Evolutionary conservation across 2,113 vertebrate species (phyloP).

Genomic region (Regulus satrapa): DNA sequence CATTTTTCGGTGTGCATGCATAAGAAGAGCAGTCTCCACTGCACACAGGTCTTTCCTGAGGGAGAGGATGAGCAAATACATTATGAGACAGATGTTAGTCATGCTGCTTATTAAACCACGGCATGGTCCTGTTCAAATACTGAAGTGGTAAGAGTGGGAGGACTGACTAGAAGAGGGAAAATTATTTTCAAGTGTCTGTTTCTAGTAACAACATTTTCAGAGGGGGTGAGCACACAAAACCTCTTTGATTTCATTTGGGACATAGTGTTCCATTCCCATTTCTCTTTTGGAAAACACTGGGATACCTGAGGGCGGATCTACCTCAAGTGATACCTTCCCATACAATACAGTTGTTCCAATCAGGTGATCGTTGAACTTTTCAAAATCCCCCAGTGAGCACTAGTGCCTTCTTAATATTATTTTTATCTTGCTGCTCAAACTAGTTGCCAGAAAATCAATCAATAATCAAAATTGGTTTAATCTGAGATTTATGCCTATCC

Average conservation of each 20-base stretch:
- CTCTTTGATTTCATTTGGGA: neutral
- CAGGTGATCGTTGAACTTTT: neutral
- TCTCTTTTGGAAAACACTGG: neutral
- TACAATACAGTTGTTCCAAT: neutral
- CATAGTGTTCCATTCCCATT: neutral
- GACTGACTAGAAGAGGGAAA: neutral
- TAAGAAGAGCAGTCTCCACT: neutral
- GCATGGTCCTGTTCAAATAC: neutral
- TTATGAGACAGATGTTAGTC: neutral
- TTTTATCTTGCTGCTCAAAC: neutral
- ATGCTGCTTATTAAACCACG: neutral
- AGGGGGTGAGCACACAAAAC: neutral
- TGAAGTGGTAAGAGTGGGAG: neutral
- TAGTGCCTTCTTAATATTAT: neutral
- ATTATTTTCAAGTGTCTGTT: neutral
- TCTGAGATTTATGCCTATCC: accelerated
- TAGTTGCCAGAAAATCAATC: neutral
- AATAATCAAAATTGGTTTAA: neutral
- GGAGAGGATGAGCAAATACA: neutral
- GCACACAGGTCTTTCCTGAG: accelerated
- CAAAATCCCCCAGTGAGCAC: neutral
- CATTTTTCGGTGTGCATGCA: neutral
- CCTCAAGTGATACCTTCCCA: neutral
- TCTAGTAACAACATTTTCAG: neutral
- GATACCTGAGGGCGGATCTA: neutral